These are phyloP conservation scores for Oostethus manadensis DNA, from an alignment of 2,113 vertebrate genomes.

Conservation along the genomic window DNA sequence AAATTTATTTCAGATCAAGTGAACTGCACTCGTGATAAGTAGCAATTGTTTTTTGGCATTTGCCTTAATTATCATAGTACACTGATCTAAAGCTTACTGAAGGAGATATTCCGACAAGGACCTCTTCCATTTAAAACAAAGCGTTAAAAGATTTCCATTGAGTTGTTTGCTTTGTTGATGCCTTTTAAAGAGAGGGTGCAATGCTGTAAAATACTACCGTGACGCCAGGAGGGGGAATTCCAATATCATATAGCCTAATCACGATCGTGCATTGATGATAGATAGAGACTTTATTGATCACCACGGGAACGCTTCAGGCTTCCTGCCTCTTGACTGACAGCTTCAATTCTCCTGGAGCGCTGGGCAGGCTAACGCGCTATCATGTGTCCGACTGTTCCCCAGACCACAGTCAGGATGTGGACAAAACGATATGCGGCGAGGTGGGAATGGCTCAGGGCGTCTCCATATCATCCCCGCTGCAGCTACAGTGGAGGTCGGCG, in stretches of 20 bases:
- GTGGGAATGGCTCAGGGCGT: conserved; percentile 12
- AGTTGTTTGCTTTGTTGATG: no score
- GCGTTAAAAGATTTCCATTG: no score
- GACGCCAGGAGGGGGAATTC: no score
- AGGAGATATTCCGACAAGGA: no score
- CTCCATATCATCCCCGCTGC: conserved; percentile 13
- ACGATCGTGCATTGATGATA: conserved; percentile 56
- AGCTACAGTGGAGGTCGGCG: background rate
- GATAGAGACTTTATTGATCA: no score
- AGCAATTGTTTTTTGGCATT: background rate
- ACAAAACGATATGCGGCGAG: conserved; percentile 15
- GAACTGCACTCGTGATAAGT: conserved; percentile 2
- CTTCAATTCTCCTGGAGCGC: conserved; percentile 47
- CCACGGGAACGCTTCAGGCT: conserved; percentile 55
- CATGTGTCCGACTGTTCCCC: conserved; percentile 42
- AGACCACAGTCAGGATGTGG: conserved; percentile 25
- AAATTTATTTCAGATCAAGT: conserved; percentile 28
- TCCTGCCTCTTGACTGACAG: conserved; percentile 58
- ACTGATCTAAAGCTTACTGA: no score
- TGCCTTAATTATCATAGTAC: no score
- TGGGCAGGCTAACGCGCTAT: conserved; percentile 45
- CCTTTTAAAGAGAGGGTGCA: no score
- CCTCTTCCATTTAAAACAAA: no score
- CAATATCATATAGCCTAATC: no score
- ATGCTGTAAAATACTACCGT: no score